Percentiles rank a stretch among this genome's conserved stretches.
Conservation (phyloP, 2,113 vertebrate genomes). For the Bolborhynchus lineola region DNA sequence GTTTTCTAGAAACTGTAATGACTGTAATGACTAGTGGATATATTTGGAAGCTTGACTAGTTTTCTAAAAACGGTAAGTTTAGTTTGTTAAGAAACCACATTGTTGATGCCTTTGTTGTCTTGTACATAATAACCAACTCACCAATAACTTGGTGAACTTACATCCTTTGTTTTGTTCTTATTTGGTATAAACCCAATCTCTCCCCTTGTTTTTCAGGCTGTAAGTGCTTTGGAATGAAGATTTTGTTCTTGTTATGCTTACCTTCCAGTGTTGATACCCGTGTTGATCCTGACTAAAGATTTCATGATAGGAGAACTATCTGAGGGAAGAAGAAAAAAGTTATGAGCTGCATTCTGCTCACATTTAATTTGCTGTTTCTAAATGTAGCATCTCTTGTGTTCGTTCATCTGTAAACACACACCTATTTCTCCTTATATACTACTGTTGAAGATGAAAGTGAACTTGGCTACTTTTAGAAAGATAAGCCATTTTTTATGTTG, state of each 20-base stretch:
- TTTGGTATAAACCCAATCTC: rapidly evolving
- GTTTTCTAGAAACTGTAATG: neutral
- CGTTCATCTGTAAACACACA: neutral
- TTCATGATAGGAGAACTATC: neutral
- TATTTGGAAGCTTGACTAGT: neutral
- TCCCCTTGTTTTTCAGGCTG: neutral
- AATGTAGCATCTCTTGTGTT: neutral
- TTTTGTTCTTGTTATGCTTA: neutral
- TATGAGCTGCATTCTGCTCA: neutral
- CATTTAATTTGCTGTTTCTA: neutral
- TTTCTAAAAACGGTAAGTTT: neutral
- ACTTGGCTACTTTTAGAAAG: neutral
- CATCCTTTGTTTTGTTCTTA: neutral
- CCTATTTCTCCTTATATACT: neutral
- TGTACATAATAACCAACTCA: neutral
- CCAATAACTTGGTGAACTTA: neutral
- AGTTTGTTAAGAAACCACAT: neutral
- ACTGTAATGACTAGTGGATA: neutral
- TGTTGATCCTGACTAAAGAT: neutral
- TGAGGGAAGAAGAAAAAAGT: neutral
- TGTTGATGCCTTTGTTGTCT: neutral
- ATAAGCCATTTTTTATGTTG: neutral
- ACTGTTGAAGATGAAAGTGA: neutral
- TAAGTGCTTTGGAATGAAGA: neutral
- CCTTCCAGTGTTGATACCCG: neutral